These are phyloP conservation scores for Mimas tiliae DNA, from an alignment of 2,888 invertebrate genomes.

Conservation along the genomic window DNA sequence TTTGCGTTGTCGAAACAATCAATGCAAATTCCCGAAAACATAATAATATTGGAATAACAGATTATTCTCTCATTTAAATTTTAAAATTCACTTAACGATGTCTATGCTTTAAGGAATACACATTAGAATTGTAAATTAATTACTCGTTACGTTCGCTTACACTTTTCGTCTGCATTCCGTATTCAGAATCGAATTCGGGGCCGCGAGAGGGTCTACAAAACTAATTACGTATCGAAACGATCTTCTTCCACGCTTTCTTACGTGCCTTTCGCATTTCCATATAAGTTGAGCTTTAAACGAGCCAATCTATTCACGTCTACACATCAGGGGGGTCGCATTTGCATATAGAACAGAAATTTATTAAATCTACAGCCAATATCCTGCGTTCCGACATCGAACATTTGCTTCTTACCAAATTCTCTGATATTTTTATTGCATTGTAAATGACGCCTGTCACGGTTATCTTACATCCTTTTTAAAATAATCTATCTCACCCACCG, in stretches of 20 bases:
- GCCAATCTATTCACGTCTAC: conserved; percentile 85
- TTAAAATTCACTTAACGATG: conserved; percentile 52
- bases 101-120: conserved; percentile 54
- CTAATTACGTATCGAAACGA: conserved; percentile 83
- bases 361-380: conserved; percentile 85
- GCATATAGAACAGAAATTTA: conserved; percentile 85
- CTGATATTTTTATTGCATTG: conserved; percentile 64
- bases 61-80: conserved; percentile 54
- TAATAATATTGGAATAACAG: conserved; percentile 48
- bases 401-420: conserved; percentile 73
- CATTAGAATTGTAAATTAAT: conserved; percentile 74
- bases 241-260: conserved; percentile 83
- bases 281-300: conserved; percentile 85
- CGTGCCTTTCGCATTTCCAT: conserved; percentile 84
- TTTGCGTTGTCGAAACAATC: conserved; percentile 31
- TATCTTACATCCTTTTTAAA: not conserved
- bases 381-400: conserved; percentile 80
- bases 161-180: conserved; percentile 59
- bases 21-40: conserved; percentile 42
- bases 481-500: too few species aligned
- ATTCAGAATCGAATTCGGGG: conserved; percentile 71
- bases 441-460: conserved; percentile 33
- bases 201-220: conserved; percentile 75
- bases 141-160: conserved; percentile 60
- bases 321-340: conserved; percentile 84